Evolutionary conservation across 1,140 invertebrate species (phyloP).

Genomic region (Theocolax elegans): DNA sequence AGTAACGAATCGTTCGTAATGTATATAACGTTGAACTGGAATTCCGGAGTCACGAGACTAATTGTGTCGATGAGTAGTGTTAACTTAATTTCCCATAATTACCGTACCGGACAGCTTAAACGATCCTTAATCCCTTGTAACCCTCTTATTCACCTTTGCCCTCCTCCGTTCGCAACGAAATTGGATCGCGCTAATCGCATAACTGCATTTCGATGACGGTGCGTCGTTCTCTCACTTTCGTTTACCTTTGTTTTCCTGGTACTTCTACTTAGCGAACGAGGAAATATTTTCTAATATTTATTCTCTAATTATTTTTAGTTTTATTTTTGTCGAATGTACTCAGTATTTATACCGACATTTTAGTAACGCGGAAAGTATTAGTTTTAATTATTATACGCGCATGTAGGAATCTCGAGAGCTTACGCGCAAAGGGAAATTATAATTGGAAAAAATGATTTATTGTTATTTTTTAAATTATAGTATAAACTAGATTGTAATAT

Average conservation of each 20-base stretch:
- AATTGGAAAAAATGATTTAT: too few species aligned
- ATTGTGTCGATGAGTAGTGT: slow-evolving; percentile 26
- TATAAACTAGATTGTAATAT: too few species aligned
- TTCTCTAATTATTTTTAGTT: too few species aligned
- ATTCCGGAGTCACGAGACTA: background rate
- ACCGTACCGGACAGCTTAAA: slow-evolving; percentile 4
- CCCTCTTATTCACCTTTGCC: slow-evolving; percentile 23
- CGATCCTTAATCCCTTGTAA: slow-evolving; percentile 21
- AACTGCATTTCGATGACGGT: slow-evolving; percentile 34
- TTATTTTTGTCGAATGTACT: too few species aligned
- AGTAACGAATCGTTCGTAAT: too few species aligned
- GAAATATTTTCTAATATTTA: slow-evolving; percentile 24
- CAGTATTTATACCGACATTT: too few species aligned
- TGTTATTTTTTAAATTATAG: too few species aligned
- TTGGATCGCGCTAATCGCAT: slow-evolving; percentile 35
- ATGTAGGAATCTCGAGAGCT: too few species aligned
- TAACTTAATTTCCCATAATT: slow-evolving; percentile 39
- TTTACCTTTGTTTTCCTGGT: background rate
- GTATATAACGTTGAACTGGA: background rate
- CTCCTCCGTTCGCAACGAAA: background rate
- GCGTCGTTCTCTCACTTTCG: background rate
- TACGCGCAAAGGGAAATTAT: too few species aligned
- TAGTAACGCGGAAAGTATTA: too few species aligned
- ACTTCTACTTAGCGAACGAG: background rate
- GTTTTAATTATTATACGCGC: too few species aligned